phyloP scores from a whole-genome alignment of 2,797 vertebrate genomes.

The Harpagifer antarcticus region DNA sequence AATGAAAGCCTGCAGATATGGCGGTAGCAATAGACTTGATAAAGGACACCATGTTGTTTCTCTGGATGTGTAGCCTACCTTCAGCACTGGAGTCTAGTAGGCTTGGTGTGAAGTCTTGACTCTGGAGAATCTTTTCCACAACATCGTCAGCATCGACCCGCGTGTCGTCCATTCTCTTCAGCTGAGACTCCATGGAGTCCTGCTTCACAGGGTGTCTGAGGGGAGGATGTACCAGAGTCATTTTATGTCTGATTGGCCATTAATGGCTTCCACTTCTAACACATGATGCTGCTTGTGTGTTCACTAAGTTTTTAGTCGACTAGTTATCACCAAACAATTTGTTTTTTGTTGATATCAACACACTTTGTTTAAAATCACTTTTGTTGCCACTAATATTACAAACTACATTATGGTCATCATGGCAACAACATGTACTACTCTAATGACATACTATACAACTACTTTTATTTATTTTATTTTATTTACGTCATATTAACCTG shows the following conservation, averaged over 20 bases:
- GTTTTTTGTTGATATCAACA: too few relatives aligned
- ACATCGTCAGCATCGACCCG: slow-evolving; percentile 96
- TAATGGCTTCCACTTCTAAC: slow-evolving; percentile 7
- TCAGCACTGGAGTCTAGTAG: slow-evolving; percentile 94
- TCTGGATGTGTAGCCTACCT: slow-evolving; percentile 80
- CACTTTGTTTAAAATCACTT: too few relatives aligned
- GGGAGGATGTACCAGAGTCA: background rate
- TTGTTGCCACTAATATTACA: too few relatives aligned
- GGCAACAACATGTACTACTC: too few relatives aligned
- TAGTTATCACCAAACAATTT: background rate
- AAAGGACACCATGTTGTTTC: background rate
- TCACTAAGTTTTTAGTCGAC: background rate
- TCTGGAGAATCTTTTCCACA: slow-evolving; percentile 96
- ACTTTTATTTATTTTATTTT: too few relatives aligned
- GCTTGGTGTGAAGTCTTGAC: slow-evolving; percentile 93
- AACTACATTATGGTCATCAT: too few relatives aligned
- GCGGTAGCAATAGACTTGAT: accelerated
- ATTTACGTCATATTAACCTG: too few relatives aligned
- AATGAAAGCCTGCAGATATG: background rate
- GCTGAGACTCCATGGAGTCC: slow-evolving; percentile 96
- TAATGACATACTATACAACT: too few relatives aligned
- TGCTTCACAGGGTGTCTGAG: slow-evolving; percentile 92
- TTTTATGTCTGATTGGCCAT: background rate
- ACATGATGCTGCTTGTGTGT: background rate
- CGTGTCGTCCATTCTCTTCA: slow-evolving; percentile 96